Base-by-base conservation (phyloP, 1,140 invertebrate genomes). In the Oryctes rhinoceros region DNA sequence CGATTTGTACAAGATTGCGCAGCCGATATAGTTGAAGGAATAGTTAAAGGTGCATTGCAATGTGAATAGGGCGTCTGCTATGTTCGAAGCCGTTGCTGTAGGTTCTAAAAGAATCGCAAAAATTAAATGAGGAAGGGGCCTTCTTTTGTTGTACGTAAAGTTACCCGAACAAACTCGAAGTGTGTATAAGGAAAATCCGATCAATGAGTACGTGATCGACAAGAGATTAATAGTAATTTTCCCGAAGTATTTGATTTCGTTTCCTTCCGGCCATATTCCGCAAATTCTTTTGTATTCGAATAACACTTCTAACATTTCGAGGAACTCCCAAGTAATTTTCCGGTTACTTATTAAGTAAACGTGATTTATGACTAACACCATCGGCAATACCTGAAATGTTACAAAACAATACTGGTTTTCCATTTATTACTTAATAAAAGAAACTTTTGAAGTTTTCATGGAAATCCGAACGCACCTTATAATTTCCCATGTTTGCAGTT, bases 1-100 rank as follows among this genome's bases (percentile, higher is more conserved):
- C 3, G 53, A 18, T 62, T 62, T 20, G 53, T 0, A 62, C 13
- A 62, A 62, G 53, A 62, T 15, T 0, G 53, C 53, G 53, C 53
- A 62, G 15, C 53, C 53, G 5, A 62, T 62, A 7, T 62, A 62
- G 4, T 62, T 62, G 20, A 62, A 62, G 5, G 53, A 62, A 62
- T 62, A 62, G 53, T 62, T 62, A 15, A 62, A 62, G 13, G 53
- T 62, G 13, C 53, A 62, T 62, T 62, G 53, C 13, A 62, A 4
- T 4, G 53, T 62, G 20, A 62, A 62, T 62, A 62, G 20, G 20
- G 53, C 53, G 5, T 62, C 53, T 18, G 53, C 53, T 15, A 62
- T 1, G 4, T 62, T 15, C 9, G 53, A 62, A 0, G 20, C 53
- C 53, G 53, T 62, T n/a, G 15, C 53, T 62, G 53, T 20, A 5